Evolutionary conservation across 2,113 vertebrate species (phyloP).

Genomic region (Megalops atlanticus): DNA sequence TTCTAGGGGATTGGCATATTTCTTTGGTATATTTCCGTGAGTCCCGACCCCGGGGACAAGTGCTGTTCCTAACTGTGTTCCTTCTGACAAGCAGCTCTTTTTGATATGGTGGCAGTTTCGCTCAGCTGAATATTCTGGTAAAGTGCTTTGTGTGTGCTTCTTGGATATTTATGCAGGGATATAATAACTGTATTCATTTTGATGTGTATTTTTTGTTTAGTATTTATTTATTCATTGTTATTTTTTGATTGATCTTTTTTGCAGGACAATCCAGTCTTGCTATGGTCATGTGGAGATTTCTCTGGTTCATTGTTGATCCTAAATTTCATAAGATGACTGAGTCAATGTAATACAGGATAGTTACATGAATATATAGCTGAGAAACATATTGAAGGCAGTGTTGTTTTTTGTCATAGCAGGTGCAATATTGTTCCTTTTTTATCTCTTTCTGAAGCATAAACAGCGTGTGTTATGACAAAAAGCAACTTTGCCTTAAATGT

Average conservation of each 20-base stretch:
- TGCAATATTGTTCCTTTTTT: neutral
- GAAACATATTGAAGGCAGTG: neutral
- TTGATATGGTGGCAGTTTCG: neutral
- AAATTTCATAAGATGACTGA: neutral
- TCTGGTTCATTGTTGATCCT: neutral
- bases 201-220: no score
- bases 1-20: no score
- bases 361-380: no score
- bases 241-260: neutral
- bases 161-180: neutral
- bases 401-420: neutral
- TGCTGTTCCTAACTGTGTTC: neutral
- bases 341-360: no score
- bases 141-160: neutral
- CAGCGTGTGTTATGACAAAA: neutral
- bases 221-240: no score
- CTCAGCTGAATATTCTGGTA: neutral
- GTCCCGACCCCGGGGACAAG: no score
- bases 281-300: neutral
- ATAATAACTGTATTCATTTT: neutral
- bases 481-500: neutral
- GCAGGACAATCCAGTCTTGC: neutral
- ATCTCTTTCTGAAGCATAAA: neutral
- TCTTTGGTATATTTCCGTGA: no score
- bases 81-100: neutral